Base-by-base conservation (phyloP, 2,888 invertebrate genomes). In the Macrosoma leucophasiata region DNA sequence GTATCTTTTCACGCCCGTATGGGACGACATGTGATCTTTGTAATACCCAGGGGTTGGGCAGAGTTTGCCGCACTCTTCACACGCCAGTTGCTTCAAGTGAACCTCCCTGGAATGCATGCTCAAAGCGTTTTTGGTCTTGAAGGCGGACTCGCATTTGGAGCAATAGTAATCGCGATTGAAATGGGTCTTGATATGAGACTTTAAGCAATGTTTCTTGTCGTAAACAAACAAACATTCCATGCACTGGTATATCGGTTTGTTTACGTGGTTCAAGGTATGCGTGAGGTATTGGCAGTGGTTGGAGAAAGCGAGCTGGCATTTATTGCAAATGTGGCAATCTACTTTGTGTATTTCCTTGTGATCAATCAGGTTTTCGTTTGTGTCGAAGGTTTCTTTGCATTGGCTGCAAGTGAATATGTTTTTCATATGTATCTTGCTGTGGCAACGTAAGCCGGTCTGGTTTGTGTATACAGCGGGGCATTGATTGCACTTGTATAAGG, bases 1-100 rank as follows among this genome's bases (percentile, higher is more conserved):
- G 3, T 17, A 8, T 1, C 13, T 35, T 25, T 54, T 63, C 0
- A 63, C 44, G 0, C 61, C 58, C 0, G 59, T 60, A 7, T 63
- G 63, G 0, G 29, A 21, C 0, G 17, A 11, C 50, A 62, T 54
- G 12, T 63, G 63, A 4, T 41, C 29, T 5, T 22, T 13, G 13
- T 19, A 22, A 13, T 7, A 18, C 1, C 6, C 4, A 10, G 15
- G 29, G 11, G 24, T 12, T 2, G 11, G 18, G 12, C 9, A 9
- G 3, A 28, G 2, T 22, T 38, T 38, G 2, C 33, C 29, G 6
- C 38, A 38, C 19, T 38, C 38, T 2, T 26, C 29, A 29, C 38
- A 38, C 4, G 21, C 13, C 6, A 30, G 33, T n/a, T 13, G 2
- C 22, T 13, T 21, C 11, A 38, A 9, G 26, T 38, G 38, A 2